phyloP scores from a whole-genome alignment of 2,888 invertebrate genomes.

The Drosophila vallismaia region DNA sequence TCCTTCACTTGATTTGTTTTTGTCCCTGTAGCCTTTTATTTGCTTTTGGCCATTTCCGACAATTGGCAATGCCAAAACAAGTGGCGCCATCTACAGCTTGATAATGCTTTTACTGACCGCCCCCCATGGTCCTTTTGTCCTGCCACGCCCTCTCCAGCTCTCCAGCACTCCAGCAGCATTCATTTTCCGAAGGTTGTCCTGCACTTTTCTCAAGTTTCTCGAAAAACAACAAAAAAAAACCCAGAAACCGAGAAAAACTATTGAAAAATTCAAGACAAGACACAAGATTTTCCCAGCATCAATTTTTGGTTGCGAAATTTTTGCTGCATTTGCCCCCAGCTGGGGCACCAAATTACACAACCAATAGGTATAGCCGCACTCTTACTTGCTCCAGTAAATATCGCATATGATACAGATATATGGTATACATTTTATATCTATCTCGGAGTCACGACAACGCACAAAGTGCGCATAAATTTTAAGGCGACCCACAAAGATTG shows the following conservation, averaged over 20 bases:
- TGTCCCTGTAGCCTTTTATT: not conserved
- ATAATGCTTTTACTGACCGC: slow-evolving; percentile 24
- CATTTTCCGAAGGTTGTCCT: not conserved
- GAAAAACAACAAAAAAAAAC: not conserved
- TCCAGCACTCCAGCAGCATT: too few relatives aligned
- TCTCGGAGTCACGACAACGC: slow-evolving; percentile 66
- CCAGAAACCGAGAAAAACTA: not conserved
- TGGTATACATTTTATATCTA: not conserved
- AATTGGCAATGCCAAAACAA: slow-evolving; percentile 37
- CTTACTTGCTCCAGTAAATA: not conserved
- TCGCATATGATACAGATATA: not conserved
- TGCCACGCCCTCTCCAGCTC: not conserved
- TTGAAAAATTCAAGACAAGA: slow-evolving; percentile 18
- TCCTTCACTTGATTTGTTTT: not conserved
- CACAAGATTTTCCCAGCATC: slow-evolving; percentile 12
- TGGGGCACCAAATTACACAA: slow-evolving; percentile 28
- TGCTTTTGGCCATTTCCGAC: not conserved
- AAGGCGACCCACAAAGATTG: slow-evolving; percentile 64
- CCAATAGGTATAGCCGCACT: slow-evolving; percentile 2
- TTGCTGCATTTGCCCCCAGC: slow-evolving; percentile 10
- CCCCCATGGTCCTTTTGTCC: not conserved
- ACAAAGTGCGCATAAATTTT: slow-evolving; percentile 74
- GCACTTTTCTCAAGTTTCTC: not conserved
- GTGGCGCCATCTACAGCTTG: slow-evolving; percentile 35
- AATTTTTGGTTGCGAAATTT: slow-evolving; percentile 35